Conservation (phyloP, 2,888 invertebrate species). For the Eueremaeus valkanovi region DNA sequence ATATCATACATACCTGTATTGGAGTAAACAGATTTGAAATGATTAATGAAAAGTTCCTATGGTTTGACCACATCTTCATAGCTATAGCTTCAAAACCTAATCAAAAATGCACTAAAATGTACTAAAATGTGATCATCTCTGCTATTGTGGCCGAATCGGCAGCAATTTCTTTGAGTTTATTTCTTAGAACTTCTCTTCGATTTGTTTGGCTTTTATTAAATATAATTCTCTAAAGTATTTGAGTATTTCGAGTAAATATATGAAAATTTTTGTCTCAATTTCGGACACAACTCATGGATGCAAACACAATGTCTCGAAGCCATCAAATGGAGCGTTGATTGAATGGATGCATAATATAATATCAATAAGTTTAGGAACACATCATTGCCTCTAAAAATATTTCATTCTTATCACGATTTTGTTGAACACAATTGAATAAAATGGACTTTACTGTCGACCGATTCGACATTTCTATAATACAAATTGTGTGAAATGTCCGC, state of each 20-base stretch:
- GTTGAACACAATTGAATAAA: conserved; percentile 20
- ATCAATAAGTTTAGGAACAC: conserved; percentile 1
- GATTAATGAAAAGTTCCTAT: no score
- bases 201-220: neutral
- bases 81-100: neutral
- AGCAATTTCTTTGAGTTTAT: neutral
- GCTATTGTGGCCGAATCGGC: neutral
- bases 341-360: conserved; percentile 35
- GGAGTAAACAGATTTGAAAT: no score
- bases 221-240: neutral
- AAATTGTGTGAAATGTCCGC: neutral
- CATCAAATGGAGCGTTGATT: conserved; percentile 27
- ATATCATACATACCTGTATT: no score
- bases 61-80: neutral
- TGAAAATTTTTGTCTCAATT: neutral
- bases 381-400: neutral
- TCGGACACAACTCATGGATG: conserved; percentile 15
- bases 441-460: conserved; percentile 20
- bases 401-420: conserved; percentile 30
- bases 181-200: neutral
- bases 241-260: neutral
- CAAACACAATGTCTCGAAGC: conserved; percentile 15
- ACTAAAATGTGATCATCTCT: no score
- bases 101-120: no score
- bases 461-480: neutral